Conservation (phyloP, 2,797 vertebrate species). For the Distichodus sexfasciatus region DNA sequence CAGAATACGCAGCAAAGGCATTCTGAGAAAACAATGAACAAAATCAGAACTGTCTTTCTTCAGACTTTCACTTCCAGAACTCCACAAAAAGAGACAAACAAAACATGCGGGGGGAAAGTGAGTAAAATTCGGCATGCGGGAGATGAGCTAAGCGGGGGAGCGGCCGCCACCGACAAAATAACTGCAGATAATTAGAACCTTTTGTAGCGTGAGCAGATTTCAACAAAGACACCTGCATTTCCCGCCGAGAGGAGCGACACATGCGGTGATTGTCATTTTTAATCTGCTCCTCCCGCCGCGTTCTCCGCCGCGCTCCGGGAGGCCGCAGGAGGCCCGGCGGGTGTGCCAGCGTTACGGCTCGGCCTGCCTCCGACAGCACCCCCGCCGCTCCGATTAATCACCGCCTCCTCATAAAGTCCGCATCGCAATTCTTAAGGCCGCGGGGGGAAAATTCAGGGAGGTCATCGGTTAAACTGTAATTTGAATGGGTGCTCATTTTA, state of each 20-base stretch:
- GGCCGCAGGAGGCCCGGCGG: slow-evolving; percentile 62
- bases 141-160: slow-evolving; percentile 34
- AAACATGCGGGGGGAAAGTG: slow-evolving; percentile 26
- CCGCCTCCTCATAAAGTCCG: slow-evolving; percentile 27
- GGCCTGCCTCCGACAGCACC: slow-evolving; percentile 16
- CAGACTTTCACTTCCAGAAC: background rate
- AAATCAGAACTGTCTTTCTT: background rate
- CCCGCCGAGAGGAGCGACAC: slow-evolving; percentile 74
- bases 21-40: background rate
- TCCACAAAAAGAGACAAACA: background rate
- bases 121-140: slow-evolving; percentile 18
- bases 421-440: background rate
- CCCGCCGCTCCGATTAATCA: slow-evolving; percentile 43
- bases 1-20: background rate
- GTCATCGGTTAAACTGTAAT: slow-evolving; percentile 45
- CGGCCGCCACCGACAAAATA: slow-evolving; percentile 76
- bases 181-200: slow-evolving; percentile 82
- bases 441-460: background rate
- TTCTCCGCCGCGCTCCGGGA: slow-evolving; percentile 65
- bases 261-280: slow-evolving; percentile 81
- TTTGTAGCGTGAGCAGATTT: slow-evolving; percentile 78
- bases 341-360: slow-evolving; percentile 25
- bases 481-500: slow-evolving; percentile 31
- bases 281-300: slow-evolving; percentile 73
- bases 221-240: slow-evolving; percentile 83